Evolutionary conservation across 2,113 vertebrate species (phyloP).

Genomic region (Trochalopteron elliotii): DNA sequence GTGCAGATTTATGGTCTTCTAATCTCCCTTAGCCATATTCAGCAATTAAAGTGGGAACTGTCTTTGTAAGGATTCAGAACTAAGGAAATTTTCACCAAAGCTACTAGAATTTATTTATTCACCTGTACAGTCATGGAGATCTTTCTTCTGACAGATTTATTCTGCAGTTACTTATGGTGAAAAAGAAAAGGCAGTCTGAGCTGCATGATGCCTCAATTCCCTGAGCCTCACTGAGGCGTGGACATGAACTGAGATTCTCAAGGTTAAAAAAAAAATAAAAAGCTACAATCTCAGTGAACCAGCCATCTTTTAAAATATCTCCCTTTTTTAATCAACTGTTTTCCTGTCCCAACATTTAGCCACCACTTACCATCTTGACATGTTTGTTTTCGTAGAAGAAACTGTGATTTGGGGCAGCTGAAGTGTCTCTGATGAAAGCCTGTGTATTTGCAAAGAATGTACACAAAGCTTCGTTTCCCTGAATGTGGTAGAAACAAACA

Average conservation of each 20-base stretch:
- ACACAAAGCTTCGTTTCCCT: background rate
- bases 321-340: background rate
- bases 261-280: background rate
- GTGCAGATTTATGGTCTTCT: background rate
- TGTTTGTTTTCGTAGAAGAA: background rate
- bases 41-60: background rate
- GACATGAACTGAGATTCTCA: background rate
- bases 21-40: background rate
- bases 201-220: background rate
- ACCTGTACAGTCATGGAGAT: background rate
- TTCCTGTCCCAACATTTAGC: background rate
- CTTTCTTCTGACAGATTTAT: background rate
- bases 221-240: background rate
- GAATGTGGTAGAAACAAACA: background rate
- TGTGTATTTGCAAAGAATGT: background rate
- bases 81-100: background rate
- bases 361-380: background rate
- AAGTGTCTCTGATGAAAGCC: background rate
- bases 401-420: background rate
- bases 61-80: background rate
- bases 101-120: background rate
- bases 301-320: background rate
- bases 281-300: background rate
- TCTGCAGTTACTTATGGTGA: background rate
- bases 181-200: background rate